A percentile compares a stretch with the other conserved stretches of the same genome.
phyloP scores from a whole-genome alignment of 2,888 invertebrate genomes.

The Cerceris ruficornis region DNA sequence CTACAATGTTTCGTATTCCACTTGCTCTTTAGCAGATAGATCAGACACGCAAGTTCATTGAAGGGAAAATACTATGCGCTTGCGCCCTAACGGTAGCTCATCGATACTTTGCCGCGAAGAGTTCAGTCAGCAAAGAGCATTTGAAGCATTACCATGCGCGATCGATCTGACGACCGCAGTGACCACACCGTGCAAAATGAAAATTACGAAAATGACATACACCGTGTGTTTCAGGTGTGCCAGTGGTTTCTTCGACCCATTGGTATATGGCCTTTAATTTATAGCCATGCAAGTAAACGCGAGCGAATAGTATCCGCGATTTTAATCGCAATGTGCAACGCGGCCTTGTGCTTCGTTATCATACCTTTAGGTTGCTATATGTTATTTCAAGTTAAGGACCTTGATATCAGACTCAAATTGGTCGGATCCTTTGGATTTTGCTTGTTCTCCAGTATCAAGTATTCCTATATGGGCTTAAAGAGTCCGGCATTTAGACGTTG shows the following conservation, averaged over 20 bases:
- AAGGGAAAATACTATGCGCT: not conserved
- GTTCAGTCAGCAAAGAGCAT: not conserved
- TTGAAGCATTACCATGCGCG: not conserved
- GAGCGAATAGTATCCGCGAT: conserved; percentile 8
- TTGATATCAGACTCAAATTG: conserved; percentile 44
- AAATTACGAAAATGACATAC: conserved; percentile 21
- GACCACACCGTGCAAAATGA: conserved; percentile 5
- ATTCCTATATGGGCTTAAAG: conserved; percentile 45
- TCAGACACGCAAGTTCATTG: not conserved
- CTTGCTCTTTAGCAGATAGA: not conserved
- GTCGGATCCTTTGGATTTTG: conserved; percentile 56
- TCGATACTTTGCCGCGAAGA: not conserved
- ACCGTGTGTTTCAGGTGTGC: conserved; percentile 14
- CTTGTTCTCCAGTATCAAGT: conserved; percentile 59
- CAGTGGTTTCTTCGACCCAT: conserved; percentile 25
- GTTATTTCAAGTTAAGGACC: conserved; percentile 13
- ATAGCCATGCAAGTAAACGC: not conserved
- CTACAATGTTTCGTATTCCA: too few relatives aligned
- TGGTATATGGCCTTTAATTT: conserved; percentile 35
- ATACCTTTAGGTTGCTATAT: conserved; percentile 21
- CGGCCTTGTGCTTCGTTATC: conserved; percentile 10
- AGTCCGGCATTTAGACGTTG: conserved; percentile 49
- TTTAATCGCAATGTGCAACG: conserved; percentile 5
- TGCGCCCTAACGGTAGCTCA: not conserved
- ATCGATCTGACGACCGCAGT: not conserved